Base-by-base conservation (phyloP, 2,113 vertebrate species). In the Ceyx melanurus region DNA sequence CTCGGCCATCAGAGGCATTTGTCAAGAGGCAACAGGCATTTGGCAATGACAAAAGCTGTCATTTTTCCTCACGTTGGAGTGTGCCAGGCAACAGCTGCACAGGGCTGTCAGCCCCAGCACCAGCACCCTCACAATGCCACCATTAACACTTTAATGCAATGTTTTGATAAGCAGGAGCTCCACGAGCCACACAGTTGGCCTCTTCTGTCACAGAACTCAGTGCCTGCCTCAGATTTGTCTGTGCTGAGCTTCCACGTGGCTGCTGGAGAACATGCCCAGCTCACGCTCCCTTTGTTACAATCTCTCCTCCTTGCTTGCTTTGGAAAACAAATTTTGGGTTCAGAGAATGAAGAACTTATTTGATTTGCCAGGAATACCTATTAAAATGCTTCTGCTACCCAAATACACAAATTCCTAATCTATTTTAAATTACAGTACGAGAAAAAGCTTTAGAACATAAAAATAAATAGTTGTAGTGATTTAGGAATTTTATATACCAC, bases 21-120 rank as follows among this genome's bases (percentile, higher is more conserved):
- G 94, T 97, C 96, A 91, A 93, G 95, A 96, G 95, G 79, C 97
- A 97, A 95, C 97, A 97, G 97, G 97, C 97, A 97, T 96, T 98
- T 98, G 97, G 97, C 97, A 97, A 94, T 97, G 98, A 98, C 97
- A 97, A 97, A 97, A 98, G 95, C 97, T 98, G 97, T 97, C 95
- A 96, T 98, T 98, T 97, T 98, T 97, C 96, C 94, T 96, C 79
- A 98, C 97, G 97, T 96, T 75, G 98, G 97, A 98, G 98, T 95
- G 98, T 98, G 98, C 98, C 98, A 98, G 96, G 97, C 95, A 94
- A 98, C 98, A 98, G 98, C 98, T 98, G 98, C 98, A 97, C 87
- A 96, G 95, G 89, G 97, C 96, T 97, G 96, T 95, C 94, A 94
- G 96, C 75, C 88, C 94, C 92, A 98, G 97, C 92, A 78, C 91